These are phyloP conservation scores for Carettochelys insculpta DNA, from an alignment of 2,113 vertebrate genomes.

Conservation along the genomic window DNA sequence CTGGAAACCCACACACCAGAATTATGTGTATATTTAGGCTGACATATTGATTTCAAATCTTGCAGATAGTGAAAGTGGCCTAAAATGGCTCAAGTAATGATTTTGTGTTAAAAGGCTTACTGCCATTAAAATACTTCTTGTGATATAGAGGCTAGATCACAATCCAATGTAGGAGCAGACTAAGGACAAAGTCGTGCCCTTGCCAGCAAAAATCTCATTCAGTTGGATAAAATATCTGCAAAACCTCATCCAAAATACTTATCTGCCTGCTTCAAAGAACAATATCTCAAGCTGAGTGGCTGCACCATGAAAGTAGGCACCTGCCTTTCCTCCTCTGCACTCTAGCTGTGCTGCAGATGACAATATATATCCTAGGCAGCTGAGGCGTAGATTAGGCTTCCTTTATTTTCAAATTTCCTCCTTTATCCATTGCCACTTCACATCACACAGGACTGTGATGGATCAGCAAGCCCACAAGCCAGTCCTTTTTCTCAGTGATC, in stretches of 20 bases:
- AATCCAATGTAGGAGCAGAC: neutral
- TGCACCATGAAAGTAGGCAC: neutral
- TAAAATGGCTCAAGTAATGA: constrained; percentile 39
- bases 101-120: constrained; percentile 44
- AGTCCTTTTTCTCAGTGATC: neutral
- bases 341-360: neutral
- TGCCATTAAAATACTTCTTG: constrained; percentile 14
- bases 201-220: neutral
- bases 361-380: neutral
- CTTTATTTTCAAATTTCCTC: neutral
- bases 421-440: neutral
- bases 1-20: constrained; percentile 11
- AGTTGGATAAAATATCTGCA: neutral
- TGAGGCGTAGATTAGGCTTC: neutral
- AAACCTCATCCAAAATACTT: neutral
- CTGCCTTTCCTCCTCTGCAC: neutral
- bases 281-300: neutral
- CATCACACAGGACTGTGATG: neutral
- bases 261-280: neutral
- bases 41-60: constrained; percentile 46
- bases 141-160: neutral
- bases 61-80: neutral
- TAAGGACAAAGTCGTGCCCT: neutral
- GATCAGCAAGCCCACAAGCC: neutral
- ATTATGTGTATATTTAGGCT: neutral